These are phyloP conservation scores for Ochotona curzoniae DNA, from an alignment of 2,113 vertebrate species.

Conservation along the genomic window DNA sequence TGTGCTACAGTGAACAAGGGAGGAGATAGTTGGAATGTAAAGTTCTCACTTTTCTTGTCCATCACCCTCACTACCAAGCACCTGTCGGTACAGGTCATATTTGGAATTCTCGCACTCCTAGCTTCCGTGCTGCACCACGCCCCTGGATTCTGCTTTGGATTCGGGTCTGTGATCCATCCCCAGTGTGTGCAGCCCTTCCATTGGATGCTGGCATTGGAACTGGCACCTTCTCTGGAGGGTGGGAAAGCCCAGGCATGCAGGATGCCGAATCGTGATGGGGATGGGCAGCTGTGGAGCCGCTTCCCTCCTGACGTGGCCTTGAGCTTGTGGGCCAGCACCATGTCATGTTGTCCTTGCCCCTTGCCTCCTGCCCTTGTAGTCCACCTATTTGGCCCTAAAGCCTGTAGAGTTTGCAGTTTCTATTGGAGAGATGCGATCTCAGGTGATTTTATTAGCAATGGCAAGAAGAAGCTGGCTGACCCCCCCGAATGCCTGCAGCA, in stretches of 20 bases:
- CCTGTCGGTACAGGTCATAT: not conserved
- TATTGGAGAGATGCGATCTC: not conserved
- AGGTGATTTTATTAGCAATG: not conserved
- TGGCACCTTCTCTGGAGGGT: not conserved
- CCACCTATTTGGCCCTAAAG: not conserved
- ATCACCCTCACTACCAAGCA: not conserved
- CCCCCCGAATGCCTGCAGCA: no score
- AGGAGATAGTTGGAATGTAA: not conserved
- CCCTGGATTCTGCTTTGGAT: accelerated
- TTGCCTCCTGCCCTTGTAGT: not conserved
- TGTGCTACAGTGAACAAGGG: not conserved
- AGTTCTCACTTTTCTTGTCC: not conserved
- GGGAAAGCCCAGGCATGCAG: not conserved
- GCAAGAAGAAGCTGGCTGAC: no score
- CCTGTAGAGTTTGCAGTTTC: not conserved
- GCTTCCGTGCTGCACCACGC: not conserved
- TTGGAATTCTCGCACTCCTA: not conserved
- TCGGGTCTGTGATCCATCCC: not conserved
- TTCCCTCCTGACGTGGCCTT: not conserved
- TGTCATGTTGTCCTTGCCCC: not conserved
- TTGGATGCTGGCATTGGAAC: not conserved
- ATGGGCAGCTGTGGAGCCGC: not conserved
- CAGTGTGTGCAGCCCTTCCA: not conserved
- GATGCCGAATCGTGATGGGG: no score
- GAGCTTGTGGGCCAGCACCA: not conserved